Conservation (phyloP, 2,888 invertebrate species). For the Sericinus montela region DNA sequence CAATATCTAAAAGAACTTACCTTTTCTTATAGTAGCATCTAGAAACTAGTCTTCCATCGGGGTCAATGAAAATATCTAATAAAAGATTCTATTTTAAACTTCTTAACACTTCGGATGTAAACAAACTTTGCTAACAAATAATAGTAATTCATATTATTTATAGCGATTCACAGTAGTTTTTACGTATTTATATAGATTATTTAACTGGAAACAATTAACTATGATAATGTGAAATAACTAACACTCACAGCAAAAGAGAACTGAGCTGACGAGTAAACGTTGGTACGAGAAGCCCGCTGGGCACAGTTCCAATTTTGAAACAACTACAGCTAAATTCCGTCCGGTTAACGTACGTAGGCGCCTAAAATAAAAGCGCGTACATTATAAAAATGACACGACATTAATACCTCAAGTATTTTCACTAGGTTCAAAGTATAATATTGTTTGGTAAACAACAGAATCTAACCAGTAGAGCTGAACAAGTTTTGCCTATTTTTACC, state of each 20-base stretch:
- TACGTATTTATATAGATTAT: no score
- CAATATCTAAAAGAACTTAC: slow-evolving; percentile 45
- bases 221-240: slow-evolving; percentile 29
- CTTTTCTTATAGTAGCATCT: slow-evolving; percentile 41
- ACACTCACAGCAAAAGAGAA: slow-evolving; percentile 47
- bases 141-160: slow-evolving; percentile 18
- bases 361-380: slow-evolving; percentile 28
- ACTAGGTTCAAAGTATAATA: no score
- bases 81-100: slow-evolving; percentile 72
- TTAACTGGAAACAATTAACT: not conserved
- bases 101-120: slow-evolving; percentile 43
- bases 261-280: slow-evolving; percentile 47
- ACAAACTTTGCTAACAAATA: slow-evolving; percentile 40
- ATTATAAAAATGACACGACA: not conserved
- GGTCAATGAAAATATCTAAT: slow-evolving; percentile 61
- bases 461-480: no score
- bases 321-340: slow-evolving; percentile 52
- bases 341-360: slow-evolving; percentile 42
- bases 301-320: slow-evolving; percentile 72
- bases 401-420: not conserved
- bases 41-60: slow-evolving; percentile 52
- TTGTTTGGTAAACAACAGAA: no score
- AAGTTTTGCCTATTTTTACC: no score
- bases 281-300: slow-evolving; percentile 59
- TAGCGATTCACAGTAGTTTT: no score